Base-by-base conservation (phyloP, 2,888 invertebrate genomes). In the Danaus chrysippus region DNA sequence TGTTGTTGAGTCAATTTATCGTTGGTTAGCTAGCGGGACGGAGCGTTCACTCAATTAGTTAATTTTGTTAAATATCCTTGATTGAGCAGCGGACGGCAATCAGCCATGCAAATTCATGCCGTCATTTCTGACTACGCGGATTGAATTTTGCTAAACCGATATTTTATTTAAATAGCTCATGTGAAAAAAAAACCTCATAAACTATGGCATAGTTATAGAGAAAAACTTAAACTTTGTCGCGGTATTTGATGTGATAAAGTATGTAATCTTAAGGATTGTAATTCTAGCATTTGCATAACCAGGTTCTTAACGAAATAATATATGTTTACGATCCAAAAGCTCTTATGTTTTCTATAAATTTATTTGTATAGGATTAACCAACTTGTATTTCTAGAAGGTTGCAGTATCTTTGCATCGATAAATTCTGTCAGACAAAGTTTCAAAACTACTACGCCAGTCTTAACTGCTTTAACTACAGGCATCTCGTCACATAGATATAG, bases 41-140 rank as follows among this genome's bases (percentile, higher is more conserved):
- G 72, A 82, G 78, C 84, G 84, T 83, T 86, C 87, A 87, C 86
- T 88, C 89, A 88, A 90, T 90, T 89, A 90, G 87, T 86, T 89
- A 88, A 90, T 91, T 89, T 86, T 81, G 90, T 89, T 91, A 90
- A 91, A 88, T 86, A 88, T 84, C 88, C 90, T 87, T 89, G 90
- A 91, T 91, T 91, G 90, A 87, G 84, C 88, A 87, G 76, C 87
- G 87, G 87, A 79, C 88, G 83, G 89, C 89, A 91, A 91, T 91
- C 90, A 91, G 83, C 84, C 87, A 91, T 90, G 90, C 87, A 89
- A 91, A 90, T 91, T 84, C 79, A 73, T 63, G 66, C 62, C 69
- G 71, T 73, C 73, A 70, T 72, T 72, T 69, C 71, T 69, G 70
- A 71, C 70, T 62, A 68, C 67, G 63, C 64, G 66, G 66, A 68